Base-by-base conservation (phyloP, 2,113 vertebrate genomes). In the Mustela nigripes region DNA sequence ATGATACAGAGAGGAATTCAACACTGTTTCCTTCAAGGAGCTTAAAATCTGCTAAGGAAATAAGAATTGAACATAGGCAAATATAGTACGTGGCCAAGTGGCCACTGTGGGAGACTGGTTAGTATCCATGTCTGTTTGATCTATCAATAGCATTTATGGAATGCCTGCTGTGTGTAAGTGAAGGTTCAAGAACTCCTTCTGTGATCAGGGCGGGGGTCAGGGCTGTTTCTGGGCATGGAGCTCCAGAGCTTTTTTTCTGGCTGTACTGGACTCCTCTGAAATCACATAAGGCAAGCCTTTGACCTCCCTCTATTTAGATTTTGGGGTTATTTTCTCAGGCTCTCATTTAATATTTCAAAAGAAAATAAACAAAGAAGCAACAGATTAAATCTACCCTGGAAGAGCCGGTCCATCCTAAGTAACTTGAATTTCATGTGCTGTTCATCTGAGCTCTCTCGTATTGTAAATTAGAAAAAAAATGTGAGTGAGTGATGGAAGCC, bases 311-410 rank as follows among this genome's bases (percentile, higher is more conserved):
- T 73, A 50, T 53, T 85, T 86, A 60, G 39, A 39, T 45, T 50
- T 88, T 39, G 42, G 4, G 83, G 36, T n/a, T 82, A 2, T 65
- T 90, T 7, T 94, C 28, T 81, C 28, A 80, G 48, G 15, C 4
- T n/a, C 5, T 69, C 26, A 31, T 69, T 93, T 91, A 78, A 42
- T 71, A 95, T 33, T 74, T 83, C 53, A 87, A 89, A 83, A 65
- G 36, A 73, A 89, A 95, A 33, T 71, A 78, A 15, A 69, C 78
- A 90, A 71, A 33, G 4, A 89, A 86, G 11, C 28, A 0, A 69
- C 18, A 50, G 4, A 4, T 50, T 50, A 33, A 50, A 62, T 45
- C 7, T 65, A 6, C 16, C 18, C 14, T 60, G 4, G 78, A 93
- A 94, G 42, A 62, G 9, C 5, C 63, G 56, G 26, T 65, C 39